Conservation (phyloP, 2,113 vertebrate genomes). For the Megaleporinus macrocephalus region DNA sequence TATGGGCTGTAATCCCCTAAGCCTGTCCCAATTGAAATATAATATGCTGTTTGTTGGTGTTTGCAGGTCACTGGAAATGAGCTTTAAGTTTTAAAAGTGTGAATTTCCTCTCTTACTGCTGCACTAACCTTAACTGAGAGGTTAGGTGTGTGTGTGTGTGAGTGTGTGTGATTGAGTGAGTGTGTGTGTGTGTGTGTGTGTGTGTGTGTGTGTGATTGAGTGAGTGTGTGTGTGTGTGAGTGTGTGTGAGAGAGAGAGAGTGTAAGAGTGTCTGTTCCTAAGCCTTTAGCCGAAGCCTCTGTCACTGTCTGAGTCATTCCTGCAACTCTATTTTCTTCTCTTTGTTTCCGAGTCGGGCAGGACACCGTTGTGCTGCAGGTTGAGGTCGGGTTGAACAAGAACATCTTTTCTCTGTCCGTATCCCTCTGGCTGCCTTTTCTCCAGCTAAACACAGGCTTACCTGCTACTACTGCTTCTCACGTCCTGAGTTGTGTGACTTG, state of each 20-base stretch:
- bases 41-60: too few species aligned
- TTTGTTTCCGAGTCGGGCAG: slow-evolving; percentile 10
- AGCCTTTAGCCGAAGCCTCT: background rate
- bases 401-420: background rate
- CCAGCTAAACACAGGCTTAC: background rate
- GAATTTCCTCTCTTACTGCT: too few species aligned
- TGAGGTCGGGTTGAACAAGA: slow-evolving; percentile 24
- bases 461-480: background rate
- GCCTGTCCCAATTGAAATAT: too few species aligned
- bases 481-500: background rate
- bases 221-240: background rate
- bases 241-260: background rate
- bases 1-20: too few species aligned
- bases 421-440: background rate
- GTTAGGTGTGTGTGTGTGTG: too few species aligned
- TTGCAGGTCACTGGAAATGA: too few species aligned
- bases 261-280: background rate
- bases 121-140: too few species aligned
- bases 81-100: too few species aligned
- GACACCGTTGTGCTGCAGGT: background rate
- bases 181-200: too few species aligned
- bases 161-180: too few species aligned
- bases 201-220: too few species aligned
- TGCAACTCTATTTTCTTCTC: slow-evolving; percentile 5
- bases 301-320: slow-evolving; percentile 10